A percentile compares a stretch with the other conserved stretches of the same genome.
Evolutionary conservation across 2,797 vertebrate species (phyloP).

Genomic region (Semaprochilodus insignis): DNA sequence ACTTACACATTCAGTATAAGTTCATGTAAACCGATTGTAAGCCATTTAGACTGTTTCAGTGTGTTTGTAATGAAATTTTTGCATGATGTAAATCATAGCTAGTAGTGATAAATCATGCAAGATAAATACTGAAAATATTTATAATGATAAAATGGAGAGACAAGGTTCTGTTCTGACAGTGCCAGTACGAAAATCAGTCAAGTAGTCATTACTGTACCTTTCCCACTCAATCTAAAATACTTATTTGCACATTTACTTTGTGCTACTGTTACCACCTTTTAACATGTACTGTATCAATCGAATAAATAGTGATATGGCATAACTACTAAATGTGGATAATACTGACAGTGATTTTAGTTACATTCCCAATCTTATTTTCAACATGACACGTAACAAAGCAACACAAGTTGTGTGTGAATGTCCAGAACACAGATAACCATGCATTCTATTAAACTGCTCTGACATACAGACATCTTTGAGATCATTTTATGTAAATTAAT

Average conservation of each 20-base stretch:
- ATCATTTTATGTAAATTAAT: not conserved
- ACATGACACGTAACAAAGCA: not conserved
- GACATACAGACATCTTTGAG: not conserved
- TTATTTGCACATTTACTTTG: not conserved
- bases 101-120: no score
- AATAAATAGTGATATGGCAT: not conserved
- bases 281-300: not conserved
- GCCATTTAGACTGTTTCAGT: no score
- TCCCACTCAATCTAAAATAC: not conserved
- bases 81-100: no score
- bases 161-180: not conserved
- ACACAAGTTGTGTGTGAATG: not conserved
- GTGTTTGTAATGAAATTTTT: no score
- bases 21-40: no score
- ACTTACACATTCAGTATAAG: no score
- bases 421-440: not conserved
- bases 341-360: no score
- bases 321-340: not conserved
- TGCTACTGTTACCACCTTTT: not conserved
- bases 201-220: not conserved
- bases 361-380: not conserved
- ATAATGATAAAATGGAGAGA: no score
- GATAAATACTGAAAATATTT: no score
- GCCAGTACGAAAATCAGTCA: not conserved
- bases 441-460: not conserved